These are phyloP conservation scores for Luffia ferchaultella DNA, from an alignment of 2,888 invertebrate genomes.

Conservation along the genomic window DNA sequence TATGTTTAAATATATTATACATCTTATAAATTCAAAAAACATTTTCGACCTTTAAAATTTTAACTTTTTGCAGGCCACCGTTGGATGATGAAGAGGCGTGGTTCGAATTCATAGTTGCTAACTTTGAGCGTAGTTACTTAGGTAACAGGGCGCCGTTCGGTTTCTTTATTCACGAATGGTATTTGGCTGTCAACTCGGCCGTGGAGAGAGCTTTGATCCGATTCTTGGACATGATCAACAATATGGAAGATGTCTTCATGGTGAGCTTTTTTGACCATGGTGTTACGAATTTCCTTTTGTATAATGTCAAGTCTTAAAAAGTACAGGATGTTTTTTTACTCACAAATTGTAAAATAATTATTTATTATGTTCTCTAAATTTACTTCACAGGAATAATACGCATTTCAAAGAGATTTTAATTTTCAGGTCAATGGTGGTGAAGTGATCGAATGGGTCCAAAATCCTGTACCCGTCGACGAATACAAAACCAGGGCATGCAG, in stretches of 20 bases:
- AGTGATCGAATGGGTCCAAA: constrained; percentile 60
- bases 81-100: constrained; percentile 46
- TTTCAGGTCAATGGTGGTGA: constrained; percentile 41
- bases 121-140: constrained; percentile 71
- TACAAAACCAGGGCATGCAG: constrained; percentile 24
- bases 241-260: constrained; percentile 65
- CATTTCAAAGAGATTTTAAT: too few relatives aligned
- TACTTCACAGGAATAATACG: too few relatives aligned
- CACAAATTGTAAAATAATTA: too few relatives aligned
- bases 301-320: too few relatives aligned
- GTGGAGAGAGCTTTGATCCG: constrained; percentile 54
- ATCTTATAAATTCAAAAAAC: neutral
- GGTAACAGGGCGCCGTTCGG: constrained; percentile 73
- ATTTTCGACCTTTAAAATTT: neutral
- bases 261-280: constrained; percentile 37
- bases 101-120: constrained; percentile 63
- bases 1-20: neutral
- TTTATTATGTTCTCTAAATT: too few relatives aligned
- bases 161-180: constrained; percentile 73
- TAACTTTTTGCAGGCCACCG: constrained; percentile 24
- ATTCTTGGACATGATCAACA: constrained; percentile 63
- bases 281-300: too few relatives aligned
- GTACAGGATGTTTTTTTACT: too few relatives aligned
- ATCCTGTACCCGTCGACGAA: constrained; percentile 43
- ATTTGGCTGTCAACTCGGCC: constrained; percentile 39